These are phyloP conservation scores for Acanthurus tractus DNA, from an alignment of 2,797 vertebrate species.

Conservation along the genomic window DNA sequence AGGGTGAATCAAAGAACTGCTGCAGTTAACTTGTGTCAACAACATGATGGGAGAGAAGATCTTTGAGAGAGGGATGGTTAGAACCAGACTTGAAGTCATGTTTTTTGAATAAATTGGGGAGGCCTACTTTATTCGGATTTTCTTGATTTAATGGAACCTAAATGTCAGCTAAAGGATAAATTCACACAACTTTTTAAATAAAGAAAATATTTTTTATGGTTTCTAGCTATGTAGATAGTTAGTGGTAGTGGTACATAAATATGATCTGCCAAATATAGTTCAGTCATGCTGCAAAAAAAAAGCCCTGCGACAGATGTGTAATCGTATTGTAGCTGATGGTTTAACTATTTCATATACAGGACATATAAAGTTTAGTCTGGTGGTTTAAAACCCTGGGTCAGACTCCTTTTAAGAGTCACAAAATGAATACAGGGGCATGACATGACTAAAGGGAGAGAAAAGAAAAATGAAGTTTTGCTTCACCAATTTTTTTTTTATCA, in stretches of 20 bases:
- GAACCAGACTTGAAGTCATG: not conserved
- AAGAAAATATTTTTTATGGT: not conserved
- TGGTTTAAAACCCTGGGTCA: not conserved
- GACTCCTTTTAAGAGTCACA: not conserved
- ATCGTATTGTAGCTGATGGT: not conserved
- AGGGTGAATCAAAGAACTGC: not conserved
- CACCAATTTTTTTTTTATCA: not conserved
- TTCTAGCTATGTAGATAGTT: not conserved
- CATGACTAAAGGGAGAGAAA: not conserved
- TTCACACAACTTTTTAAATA: not conserved
- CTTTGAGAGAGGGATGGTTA: not conserved
- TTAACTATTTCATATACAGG: not conserved
- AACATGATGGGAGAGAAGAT: conserved; percentile 11
- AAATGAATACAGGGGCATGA: not conserved
- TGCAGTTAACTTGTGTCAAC: not conserved
- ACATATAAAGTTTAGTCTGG: too few relatives aligned
- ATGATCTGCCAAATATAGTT: not conserved
- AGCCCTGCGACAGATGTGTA: not conserved
- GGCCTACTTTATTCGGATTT: too few relatives aligned
- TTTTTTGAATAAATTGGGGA: not conserved
- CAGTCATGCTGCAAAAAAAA: not conserved
- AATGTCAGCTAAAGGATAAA: not conserved
- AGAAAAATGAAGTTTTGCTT: not conserved
- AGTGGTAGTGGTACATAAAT: not conserved
- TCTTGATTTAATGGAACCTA: not conserved